Evolutionary conservation across 2,113 vertebrate genomes (phyloP).

Genomic region (Dipodomys stephensi): DNA sequence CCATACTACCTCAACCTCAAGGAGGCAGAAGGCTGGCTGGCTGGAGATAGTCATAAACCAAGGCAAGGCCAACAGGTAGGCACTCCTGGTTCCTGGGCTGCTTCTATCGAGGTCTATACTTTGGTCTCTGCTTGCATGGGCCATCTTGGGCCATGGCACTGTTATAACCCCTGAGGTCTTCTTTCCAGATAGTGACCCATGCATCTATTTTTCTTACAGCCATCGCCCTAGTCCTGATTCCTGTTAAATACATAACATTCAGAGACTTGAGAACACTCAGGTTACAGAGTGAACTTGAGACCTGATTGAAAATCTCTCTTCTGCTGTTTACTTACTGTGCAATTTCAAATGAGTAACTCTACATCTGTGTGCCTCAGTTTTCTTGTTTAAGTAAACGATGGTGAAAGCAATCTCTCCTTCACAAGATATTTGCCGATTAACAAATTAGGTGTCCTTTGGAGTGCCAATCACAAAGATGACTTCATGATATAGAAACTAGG

Average conservation of each 20-base stretch:
- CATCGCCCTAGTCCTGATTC: not conserved
- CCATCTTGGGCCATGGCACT: rapidly evolving
- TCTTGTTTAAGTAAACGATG: not conserved
- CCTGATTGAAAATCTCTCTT: not conserved
- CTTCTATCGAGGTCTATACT: not conserved
- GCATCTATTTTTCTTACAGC: not conserved
- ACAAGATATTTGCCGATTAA: not conserved
- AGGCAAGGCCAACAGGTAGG: not conserved
- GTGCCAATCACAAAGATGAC: not conserved
- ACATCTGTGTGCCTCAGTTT: not conserved
- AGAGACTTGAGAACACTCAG: not conserved
- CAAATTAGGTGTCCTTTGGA: rapidly evolving
- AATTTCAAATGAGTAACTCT: not conserved
- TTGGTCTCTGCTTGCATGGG: not conserved
- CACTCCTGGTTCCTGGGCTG: not conserved
- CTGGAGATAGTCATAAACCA: not conserved
- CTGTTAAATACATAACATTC: not conserved
- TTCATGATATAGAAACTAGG: not conserved
- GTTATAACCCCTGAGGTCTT: not conserved
- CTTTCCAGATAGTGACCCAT: not conserved
- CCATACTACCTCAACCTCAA: not conserved
- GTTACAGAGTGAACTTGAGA: not conserved
- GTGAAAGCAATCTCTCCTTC: not conserved
- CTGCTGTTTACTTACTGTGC: not conserved
- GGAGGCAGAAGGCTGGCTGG: not conserved